Evolutionary conservation across 2,797 vertebrate species (phyloP).

Genomic region (Cheirogaleus major): DNA sequence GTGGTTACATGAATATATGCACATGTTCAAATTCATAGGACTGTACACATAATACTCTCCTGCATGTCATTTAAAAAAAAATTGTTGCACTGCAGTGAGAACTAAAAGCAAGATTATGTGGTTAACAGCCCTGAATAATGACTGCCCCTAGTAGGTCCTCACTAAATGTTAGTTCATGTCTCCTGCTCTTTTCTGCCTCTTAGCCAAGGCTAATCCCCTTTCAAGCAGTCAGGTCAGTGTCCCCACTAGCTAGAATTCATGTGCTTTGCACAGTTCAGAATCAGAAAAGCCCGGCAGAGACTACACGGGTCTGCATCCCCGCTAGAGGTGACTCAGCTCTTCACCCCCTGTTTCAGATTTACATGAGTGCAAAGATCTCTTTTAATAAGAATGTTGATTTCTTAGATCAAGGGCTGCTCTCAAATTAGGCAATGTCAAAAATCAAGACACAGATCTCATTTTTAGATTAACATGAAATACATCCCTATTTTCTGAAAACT

Average conservation of each 20-base stretch:
- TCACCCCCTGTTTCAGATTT: neutral
- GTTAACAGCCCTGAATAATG: neutral
- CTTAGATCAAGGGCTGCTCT: neutral
- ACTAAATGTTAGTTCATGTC: neutral
- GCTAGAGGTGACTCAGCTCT: neutral
- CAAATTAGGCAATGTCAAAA: conserved; percentile 35
- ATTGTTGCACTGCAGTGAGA: neutral
- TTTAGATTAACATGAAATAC: neutral
- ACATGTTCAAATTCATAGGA: neutral
- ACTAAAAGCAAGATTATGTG: neutral
- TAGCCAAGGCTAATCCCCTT: neutral
- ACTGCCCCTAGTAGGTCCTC: neutral
- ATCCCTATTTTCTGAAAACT: neutral
- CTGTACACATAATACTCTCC: neutral
- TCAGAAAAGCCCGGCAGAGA: neutral
- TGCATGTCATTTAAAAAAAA: neutral
- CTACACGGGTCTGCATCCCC: neutral
- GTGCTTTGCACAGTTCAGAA: neutral
- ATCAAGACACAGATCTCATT: neutral
- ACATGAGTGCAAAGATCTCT: neutral
- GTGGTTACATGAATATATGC: neutral
- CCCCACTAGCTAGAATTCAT: neutral
- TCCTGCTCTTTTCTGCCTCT: neutral
- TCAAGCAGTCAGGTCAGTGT: neutral
- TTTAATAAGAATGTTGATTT: neutral